Evolutionary conservation across 2,797 vertebrate genomes (phyloP).

Genomic region (Acanthornis magna): DNA sequence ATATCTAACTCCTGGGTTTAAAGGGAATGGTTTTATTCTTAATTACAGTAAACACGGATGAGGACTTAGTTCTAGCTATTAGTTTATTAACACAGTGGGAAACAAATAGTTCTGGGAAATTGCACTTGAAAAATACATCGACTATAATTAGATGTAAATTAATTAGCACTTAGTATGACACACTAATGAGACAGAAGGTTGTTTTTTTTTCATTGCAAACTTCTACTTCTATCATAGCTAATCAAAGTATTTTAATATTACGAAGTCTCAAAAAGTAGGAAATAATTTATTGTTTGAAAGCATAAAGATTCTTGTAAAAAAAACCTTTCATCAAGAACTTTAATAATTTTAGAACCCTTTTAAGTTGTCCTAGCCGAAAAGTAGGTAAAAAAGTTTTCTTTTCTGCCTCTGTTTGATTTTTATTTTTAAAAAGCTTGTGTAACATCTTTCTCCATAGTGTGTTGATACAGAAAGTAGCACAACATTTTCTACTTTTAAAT

Average conservation of each 20-base stretch:
- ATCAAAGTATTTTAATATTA: slow-evolving; percentile 66
- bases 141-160: slow-evolving; percentile 66
- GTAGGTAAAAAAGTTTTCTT: slow-evolving; percentile 67
- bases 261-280: slow-evolving; percentile 76
- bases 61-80: slow-evolving; percentile 69
- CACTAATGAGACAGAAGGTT: slow-evolving; percentile 60
- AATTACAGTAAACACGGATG: slow-evolving; percentile 63
- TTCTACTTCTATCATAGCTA: slow-evolving; percentile 68
- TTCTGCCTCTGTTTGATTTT: slow-evolving; percentile 44
- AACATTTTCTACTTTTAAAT: slow-evolving; percentile 34
- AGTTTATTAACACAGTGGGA: slow-evolving; percentile 71
- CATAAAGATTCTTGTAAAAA: slow-evolving; percentile 72
- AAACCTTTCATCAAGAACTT: slow-evolving; percentile 60
- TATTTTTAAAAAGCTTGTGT: slow-evolving; percentile 58
- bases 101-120: slow-evolving; percentile 70
- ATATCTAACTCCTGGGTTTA: slow-evolving; percentile 40
- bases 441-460: slow-evolving; percentile 47
- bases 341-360: slow-evolving; percentile 61
- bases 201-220: slow-evolving; percentile 63
- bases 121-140: slow-evolving; percentile 72
- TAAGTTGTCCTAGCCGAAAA: slow-evolving; percentile 60
- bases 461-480: slow-evolving; percentile 58
- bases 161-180: slow-evolving; percentile 64
- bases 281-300: slow-evolving; percentile 76
- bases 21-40: slow-evolving; percentile 55